Evolutionary conservation across 2,888 invertebrate species (phyloP).

Genomic region (Coronaproctus castanopsis): DNA sequence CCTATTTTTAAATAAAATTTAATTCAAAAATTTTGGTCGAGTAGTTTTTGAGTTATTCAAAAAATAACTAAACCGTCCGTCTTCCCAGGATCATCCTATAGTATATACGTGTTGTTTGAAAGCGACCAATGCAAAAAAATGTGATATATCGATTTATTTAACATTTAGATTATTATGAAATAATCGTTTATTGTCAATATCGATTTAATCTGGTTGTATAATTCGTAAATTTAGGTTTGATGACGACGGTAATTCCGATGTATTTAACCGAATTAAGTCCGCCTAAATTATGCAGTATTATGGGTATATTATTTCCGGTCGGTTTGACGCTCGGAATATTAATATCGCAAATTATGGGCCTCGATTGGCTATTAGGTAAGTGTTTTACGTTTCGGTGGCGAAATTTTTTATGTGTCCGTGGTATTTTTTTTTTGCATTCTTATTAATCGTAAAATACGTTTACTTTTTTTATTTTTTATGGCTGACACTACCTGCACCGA

Average conservation of each 20-base stretch:
- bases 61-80: no score
- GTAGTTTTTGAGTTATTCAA: no score
- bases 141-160: no score
- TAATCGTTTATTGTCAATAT: no score
- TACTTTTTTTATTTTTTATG: neutral
- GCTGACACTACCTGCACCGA: no score
- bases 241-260: conserved; percentile 72
- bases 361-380: conserved; percentile 40
- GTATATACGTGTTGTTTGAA: no score
- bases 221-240: conserved; percentile 37
- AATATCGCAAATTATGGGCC: conserved; percentile 48
- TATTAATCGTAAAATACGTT: neutral
- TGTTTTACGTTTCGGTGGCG: conserved; percentile 8
- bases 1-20: no score
- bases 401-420: neutral
- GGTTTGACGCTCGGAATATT: conserved; percentile 60
- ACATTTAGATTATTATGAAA: no score
- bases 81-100: no score
- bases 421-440: neutral
- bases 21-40: no score
- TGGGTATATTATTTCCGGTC: conserved; percentile 65
- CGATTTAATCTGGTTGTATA: neutral
- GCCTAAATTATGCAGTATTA: conserved; percentile 49
- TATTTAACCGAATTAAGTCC: conserved; percentile 79
- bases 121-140: no score